Evolutionary conservation across 2,888 invertebrate genomes (phyloP), one percentile per base, ranked within the genome.

Genomic region (Trichogramma dendrolimi): DNA sequence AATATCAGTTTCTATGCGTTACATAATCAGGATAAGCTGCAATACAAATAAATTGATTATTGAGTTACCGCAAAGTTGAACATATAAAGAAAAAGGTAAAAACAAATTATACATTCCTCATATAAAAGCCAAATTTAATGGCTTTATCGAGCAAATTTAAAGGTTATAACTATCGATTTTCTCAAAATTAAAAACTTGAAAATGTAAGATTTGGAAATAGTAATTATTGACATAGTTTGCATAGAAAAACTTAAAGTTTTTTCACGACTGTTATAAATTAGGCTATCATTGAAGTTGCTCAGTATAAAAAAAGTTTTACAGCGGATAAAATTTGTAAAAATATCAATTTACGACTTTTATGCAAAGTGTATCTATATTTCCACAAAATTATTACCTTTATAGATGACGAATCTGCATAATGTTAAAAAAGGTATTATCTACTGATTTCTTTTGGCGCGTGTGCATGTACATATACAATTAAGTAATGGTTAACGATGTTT

Each of bases 401-500:
- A 47, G 50, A 59, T 50, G 50, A 64, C 61, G 59, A 50, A 56
- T 63, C 56, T 61, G 60, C 54, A 63, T 63, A 59, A 62, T 52
- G 40, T 56, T 11, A 42, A 58, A 49, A 60, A 58, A 56, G 63
- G 63, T 63, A 66, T 66, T 66, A 66, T 59, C 59, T 63, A 43
- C 58, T 54, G 43, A 63, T 61, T 58, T 57, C 63, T 57, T 57
- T 57, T 63, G 57, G 56, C 53, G 55, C 47, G 58, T 47, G 50
- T 52, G 60, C 60, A 57, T 60, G 64, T 65, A 60, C 50, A 62
- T 60, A 48, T 56, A 62, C 40, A 55, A 60, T 55, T 62, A 65
- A 62, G 52, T 58, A 65, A 62, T 55, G 62, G 62, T 62, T 60
- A 62, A 60, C 60, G 62, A 55, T 62, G 65, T 60, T 60, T 62